These are phyloP conservation scores for Tiaroga cobitis DNA, from an alignment of 2,797 vertebrate genomes.

Conservation along the genomic window DNA sequence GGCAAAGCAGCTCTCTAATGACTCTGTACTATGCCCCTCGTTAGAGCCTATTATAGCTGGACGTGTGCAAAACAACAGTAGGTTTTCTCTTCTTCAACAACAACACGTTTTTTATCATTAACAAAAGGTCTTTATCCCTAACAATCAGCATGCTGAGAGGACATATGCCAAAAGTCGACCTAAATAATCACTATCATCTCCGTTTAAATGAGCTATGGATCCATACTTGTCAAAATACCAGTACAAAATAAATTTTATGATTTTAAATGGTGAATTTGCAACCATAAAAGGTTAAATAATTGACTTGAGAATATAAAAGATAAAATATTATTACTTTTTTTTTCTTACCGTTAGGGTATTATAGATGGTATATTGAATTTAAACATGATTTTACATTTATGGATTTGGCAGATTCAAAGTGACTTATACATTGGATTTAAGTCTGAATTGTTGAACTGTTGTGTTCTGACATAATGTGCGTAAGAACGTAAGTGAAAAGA, in stretches of 20 bases:
- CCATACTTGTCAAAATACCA: not conserved
- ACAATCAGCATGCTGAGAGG: not conserved
- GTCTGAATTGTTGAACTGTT: not conserved
- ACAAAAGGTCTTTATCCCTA: conserved; percentile 29
- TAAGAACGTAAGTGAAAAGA: not conserved
- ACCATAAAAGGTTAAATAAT: not conserved
- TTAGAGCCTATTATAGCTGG: conserved; percentile 41
- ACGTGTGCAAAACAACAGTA: conserved; percentile 41
- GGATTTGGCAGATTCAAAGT: not conserved
- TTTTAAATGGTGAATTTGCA: not conserved
- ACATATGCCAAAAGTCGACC: not conserved
- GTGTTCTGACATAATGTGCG: not conserved
- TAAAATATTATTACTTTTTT: not conserved
- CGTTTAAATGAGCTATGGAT: conserved; percentile 4
- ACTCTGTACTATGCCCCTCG: conserved; percentile 43
- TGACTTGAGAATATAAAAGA: not conserved
- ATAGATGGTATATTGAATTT: not conserved
- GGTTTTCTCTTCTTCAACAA: conserved; percentile 29
- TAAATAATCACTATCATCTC: conserved; percentile 4
- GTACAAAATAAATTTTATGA: not conserved
- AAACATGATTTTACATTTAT: not conserved
- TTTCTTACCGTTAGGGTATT: not conserved
- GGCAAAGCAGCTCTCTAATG: conserved; percentile 42
- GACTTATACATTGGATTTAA: not conserved
- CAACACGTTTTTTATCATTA: conserved; percentile 39